Evolutionary conservation across 2,113 vertebrate species (phyloP), one percentile per base, ranked within the genome.

Genomic region (Pseudorasbora parva): DNA sequence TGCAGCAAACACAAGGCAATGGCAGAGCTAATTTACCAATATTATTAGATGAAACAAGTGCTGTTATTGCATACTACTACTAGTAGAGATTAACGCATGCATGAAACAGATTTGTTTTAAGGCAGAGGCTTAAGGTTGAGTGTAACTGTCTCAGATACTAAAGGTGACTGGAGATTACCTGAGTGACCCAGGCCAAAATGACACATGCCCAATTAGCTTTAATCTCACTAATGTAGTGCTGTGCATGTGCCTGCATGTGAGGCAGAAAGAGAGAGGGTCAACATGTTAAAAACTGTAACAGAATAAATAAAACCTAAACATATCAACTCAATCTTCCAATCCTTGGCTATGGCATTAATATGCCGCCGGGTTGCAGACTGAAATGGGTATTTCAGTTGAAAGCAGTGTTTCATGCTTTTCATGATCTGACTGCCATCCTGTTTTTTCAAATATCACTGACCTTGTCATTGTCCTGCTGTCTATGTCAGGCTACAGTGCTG

Each of bases 161-260:
- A 33, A 81, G 74, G 82, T 88, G 87, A 79, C 71, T 59, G 45
- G 37, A 78, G 84, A 85, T 88, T 85, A 88, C 33, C 37, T 51
- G 71, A 49, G 78, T 85, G 49, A 85, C 64, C 78, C 68, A 62
- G 68, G 43, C n/a, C 68, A 71, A 87, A 68, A 7, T 74, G 69
- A 84, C 87, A 82, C 77, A 51, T 41, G 27, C 57, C 68, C 17
- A 80, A 41, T 84, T 69, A 77, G 43, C 57, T 87, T 23, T 82
- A 79, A 82, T 82, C 75, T 82, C 56, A 43, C 59, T 72, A 76
- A 71, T 83, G 49, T 47, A 66, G 21, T 71, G 68, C 17, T 60
- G 49, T 11, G 15, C 60, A 71, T 60, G 60, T 12, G 37, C 6
- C 37, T 37, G 37, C 37, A 37, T 37, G 33, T 37, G 33, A 37